Conservation (phyloP, 2,888 invertebrate genomes). For the Pachymerium ferrugineum region DNA sequence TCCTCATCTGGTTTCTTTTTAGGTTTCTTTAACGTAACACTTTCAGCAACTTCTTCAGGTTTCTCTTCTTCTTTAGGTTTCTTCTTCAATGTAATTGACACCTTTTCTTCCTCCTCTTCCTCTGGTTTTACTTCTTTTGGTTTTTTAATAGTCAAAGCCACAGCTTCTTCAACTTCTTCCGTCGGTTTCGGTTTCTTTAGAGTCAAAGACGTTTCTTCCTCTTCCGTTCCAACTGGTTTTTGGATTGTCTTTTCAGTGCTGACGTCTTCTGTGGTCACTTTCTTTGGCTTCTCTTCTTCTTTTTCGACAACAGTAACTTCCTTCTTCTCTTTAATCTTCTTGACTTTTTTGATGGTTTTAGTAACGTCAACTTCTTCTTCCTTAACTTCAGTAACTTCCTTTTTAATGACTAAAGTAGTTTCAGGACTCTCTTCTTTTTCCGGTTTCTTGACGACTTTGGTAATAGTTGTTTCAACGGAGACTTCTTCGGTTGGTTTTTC, state of each 20-base stretch:
- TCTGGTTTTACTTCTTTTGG: constrained; percentile 29
- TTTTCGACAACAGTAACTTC: constrained; percentile 37
- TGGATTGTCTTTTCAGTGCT: constrained; percentile 32
- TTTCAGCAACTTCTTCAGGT: constrained; percentile 39
- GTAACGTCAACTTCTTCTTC: constrained; percentile 23
- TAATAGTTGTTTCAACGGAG: constrained; percentile 27
- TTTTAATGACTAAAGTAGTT: constrained; percentile 30
- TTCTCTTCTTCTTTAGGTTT: constrained; percentile 28
- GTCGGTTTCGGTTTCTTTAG: constrained; percentile 32
- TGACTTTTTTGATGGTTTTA: constrained; percentile 30
- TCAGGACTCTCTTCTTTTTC: constrained; percentile 38
- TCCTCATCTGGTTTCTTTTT: constrained; percentile 31
- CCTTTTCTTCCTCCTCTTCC: constrained; percentile 30
- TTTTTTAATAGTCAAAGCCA: constrained; percentile 27
- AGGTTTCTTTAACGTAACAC: constrained; percentile 37
- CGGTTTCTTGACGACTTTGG: constrained; percentile 16
- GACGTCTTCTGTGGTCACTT: constrained; percentile 21
- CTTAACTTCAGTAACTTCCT: constrained; percentile 23
- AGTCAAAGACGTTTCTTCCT: constrained; percentile 29
- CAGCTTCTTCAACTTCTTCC: constrained; percentile 35
- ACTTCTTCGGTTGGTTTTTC: constrained; percentile 27
- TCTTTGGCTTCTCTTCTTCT: constrained; percentile 35
- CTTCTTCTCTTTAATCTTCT: constrained; percentile 32
- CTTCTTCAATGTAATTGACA: neutral
- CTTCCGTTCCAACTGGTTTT: constrained; percentile 32